Base-by-base conservation (phyloP, 2,888 invertebrate species). In the Myathropa florea region DNA sequence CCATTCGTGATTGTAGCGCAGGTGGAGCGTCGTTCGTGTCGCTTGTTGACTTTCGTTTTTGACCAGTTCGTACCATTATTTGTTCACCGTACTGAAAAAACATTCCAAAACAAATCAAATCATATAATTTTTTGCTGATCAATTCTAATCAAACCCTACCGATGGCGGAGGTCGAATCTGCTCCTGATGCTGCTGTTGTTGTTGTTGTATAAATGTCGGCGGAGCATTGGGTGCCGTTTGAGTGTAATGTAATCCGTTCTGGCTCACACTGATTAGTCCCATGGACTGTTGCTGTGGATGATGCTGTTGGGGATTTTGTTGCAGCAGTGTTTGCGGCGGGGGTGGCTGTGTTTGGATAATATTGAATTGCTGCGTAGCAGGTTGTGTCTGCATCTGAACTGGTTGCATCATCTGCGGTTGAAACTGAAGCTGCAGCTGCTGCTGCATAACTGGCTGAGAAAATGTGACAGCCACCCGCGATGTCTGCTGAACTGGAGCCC, bases 371-470 rank as follows among this genome's bases (percentile, higher is more conserved):
- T 87, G 87, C 3, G 83, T 59, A 10, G 67, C 33, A 1, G 83
- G 76, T 39, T 79, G 83, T 3, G 86, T 30, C 33, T 83, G 86
- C 86, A 86, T 86, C 72, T 86, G 86, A 2, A 86, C 83, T 23
- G 83, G 78, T 10, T 82, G 86, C 78, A 86, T 79, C 83, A 87
- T 76, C 65, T 87, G 87, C 6, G 83, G 87, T 36, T 83, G 87
- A 18, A 83, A 83, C 30, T 87, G 87, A 28, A 83, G 59, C 39
- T 87, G 87, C 39, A 83, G 72, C 46, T 87, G 87, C 33, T 83
- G 87, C 14, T 83, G 83, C 83, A 87, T 80, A 71, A 87, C 79
- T 57, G 87, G 79, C 18, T 87, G 87, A 0, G 86, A 86, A 64
- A 86, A 83, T 1, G 86, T 86, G 4, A 86, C 86, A 18, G 86